These are phyloP conservation scores for Oceanodroma tethys DNA, from an alignment of 2,113 vertebrate genomes.

Conservation along the genomic window DNA sequence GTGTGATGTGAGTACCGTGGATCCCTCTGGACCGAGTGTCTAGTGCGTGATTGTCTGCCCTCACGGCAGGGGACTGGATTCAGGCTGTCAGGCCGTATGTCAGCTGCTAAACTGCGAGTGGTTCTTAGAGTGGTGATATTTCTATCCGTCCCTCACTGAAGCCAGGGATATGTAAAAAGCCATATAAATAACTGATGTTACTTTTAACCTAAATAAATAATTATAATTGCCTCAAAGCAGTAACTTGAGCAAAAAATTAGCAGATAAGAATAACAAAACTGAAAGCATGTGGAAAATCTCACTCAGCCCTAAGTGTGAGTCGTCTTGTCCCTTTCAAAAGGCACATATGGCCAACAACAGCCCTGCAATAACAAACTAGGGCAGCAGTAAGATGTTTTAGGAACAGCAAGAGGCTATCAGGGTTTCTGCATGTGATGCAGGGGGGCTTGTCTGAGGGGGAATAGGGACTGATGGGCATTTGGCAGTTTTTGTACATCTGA, in stretches of 20 bases:
- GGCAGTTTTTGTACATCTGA: not conserved
- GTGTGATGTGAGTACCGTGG: not conserved
- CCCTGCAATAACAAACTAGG: not conserved
- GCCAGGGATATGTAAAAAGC: not conserved
- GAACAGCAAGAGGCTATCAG: not conserved
- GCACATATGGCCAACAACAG: not conserved
- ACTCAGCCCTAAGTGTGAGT: not conserved
- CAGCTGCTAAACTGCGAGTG: not conserved
- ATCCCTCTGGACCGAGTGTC: not conserved
- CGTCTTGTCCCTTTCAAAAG: not conserved
- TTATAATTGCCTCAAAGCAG: not conserved
- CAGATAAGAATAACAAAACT: not conserved
- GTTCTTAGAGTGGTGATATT: not conserved
- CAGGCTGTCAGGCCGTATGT: not conserved
- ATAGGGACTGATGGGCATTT: not conserved
- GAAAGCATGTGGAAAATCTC: not conserved
- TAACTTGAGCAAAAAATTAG: not conserved
- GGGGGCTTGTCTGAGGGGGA: not conserved
- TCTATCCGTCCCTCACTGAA: not conserved
- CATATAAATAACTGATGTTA: not conserved
- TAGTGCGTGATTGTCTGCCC: not conserved
- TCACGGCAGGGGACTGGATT: not conserved
- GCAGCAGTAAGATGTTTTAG: not conserved
- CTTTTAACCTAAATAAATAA: not conserved
- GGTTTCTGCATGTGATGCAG: not conserved